Evolutionary conservation across 2,113 vertebrate species (phyloP), one percentile per base, ranked within the genome.

Genomic region (Megalops atlanticus): DNA sequence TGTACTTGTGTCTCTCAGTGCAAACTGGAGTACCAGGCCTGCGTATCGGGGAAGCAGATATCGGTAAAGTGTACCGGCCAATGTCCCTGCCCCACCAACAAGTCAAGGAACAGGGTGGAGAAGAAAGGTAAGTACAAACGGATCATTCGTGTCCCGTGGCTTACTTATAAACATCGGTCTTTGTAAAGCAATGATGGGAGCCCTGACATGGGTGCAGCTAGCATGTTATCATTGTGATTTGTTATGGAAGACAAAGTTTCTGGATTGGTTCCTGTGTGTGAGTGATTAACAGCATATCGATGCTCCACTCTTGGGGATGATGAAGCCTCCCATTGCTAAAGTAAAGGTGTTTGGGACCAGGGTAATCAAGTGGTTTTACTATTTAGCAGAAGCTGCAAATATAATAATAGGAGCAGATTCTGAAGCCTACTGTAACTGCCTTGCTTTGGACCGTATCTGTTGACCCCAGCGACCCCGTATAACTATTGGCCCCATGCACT

Each of bases 11-110:
- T 90, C 33, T 87, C 90, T 73, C 91, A 99, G 98, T 99, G 98
- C 93, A 98, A 99, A 88, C 92, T 99, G 84, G 97, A 99, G 76
- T 98, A 98, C 89, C 97, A 99, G 88, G 95, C 96, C 0, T 99
- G 98, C 90, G 93, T 96, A 91, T 95, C 94, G 84, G 95, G 94
- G 87, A 99, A 98, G 91, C 95, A 96, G 87, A 96, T 99, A 64
- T 93, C 93, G 43, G 92, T 95, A 86, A 96, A 95, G 90, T 99
- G 98, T 74, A 82, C 96, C 87, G 96, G 96, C 88, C 95, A 88
- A 82, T 99, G 98, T 85, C 97, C 97, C 8, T 99, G 98, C 87
- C 89, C 92, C 73, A 83, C 93, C 80, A 91, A 93, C 80, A 92
- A 91, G 84, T 88, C 94, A 41, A 88, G 84, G 75, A 94, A 85